These are phyloP conservation scores for Achatina immaculata DNA, from an alignment of 1,140 invertebrate genomes.

Conservation along the genomic window DNA sequence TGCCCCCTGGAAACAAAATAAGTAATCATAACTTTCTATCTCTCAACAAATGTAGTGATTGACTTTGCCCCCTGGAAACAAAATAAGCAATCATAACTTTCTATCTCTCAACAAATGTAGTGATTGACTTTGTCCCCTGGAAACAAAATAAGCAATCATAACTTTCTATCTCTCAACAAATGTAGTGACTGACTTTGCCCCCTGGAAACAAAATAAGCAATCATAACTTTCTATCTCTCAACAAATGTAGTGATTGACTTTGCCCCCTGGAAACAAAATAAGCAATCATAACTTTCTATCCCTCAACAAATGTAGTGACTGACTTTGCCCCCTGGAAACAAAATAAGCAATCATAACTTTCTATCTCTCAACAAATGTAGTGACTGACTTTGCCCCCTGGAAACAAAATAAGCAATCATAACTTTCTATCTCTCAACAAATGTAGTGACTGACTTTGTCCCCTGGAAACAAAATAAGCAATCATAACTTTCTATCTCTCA, in stretches of 20 bases:
- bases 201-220: slow-evolving; percentile 75
- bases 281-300: no score
- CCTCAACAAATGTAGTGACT: slow-evolving; percentile 96
- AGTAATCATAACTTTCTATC: no score
- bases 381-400: slow-evolving; percentile 93
- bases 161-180: no score
- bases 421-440: no score
- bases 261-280: slow-evolving; percentile 81
- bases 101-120: no score
- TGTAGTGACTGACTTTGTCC: slow-evolving; percentile 94
- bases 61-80: slow-evolving; percentile 85
- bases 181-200: slow-evolving; percentile 94
- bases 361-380: no score
- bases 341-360: no score
- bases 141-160: no score
- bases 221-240: no score
- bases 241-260: slow-evolving; percentile 95
- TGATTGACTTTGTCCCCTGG: slow-evolving; percentile 93
- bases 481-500: no score
- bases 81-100: no score
- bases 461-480: slow-evolving; percentile 75
- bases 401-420: no score
- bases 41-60: slow-evolving; percentile 96
- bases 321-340: slow-evolving; percentile 85
- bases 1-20: slow-evolving; percentile 81